Base-by-base conservation (phyloP, 2,113 vertebrate species). In the Hippoglossus stenolepis region DNA sequence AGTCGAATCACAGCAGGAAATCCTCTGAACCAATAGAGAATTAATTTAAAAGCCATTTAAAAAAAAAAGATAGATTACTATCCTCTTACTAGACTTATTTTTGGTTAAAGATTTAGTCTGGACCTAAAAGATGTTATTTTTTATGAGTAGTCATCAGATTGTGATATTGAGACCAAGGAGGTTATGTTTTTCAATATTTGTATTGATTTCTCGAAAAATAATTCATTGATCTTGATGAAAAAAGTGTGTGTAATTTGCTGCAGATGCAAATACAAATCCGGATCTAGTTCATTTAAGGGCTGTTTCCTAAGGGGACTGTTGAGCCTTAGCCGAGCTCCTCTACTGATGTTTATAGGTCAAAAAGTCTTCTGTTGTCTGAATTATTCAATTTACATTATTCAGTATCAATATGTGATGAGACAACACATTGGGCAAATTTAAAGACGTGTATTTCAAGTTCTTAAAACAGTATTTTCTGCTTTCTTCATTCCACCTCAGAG, bases 381-480 rank as follows among this genome's bases (percentile, higher is more conserved):
- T 38, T 38, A 23, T 23, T 40, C 2, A 31, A 12, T 12, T 20
- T 17, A 17, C 13, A 49, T 2, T 18, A 53, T 11, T 43, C 12
- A 2, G 35, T 51, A 9, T 53, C 18, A 75, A 79, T 65, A 35
- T 70, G 61, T 66, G 61, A 49, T 5, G 43, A 61, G 23, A 77
- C 69, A 66, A 60, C 61, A 58, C 43, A 70, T 54, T 23, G 35
- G 65, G 7, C 31, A 67, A 59, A 79, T 40, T 66, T 14, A 76
- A 31, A 21, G 38, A 23, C 4, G 45, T 43, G 15, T 51, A 73
- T 67, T 75, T 79, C 54, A 80, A 38, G 45, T 73, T 84, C 67
- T 76, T 69, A 57, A 11, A 12, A 43, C 40, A 13, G 40, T 49
- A 18, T 6, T 83, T 87, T 79, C 67, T 61, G 77, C 66, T 71